These are phyloP conservation scores for Stenodera caucasica DNA, from an alignment of 2,888 invertebrate genomes.

Conservation along the genomic window DNA sequence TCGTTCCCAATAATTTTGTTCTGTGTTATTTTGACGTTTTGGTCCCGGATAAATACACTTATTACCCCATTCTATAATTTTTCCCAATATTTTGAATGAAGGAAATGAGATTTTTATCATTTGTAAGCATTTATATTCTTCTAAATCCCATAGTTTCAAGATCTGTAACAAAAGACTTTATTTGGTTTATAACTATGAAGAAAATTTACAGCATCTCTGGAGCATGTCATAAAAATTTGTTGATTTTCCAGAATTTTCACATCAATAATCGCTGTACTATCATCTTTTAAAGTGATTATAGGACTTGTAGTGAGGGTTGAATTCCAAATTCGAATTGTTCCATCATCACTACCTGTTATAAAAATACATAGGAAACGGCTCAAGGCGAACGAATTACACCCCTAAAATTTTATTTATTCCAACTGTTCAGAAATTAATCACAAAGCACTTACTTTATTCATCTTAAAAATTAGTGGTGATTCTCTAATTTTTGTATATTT, in stretches of 20 bases:
- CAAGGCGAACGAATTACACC: constrained; percentile 62
- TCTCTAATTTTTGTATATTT: constrained; percentile 57
- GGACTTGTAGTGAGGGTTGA: constrained; percentile 54
- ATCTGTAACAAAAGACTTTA: constrained; percentile 51
- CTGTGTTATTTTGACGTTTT: constrained; percentile 32
- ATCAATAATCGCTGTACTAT: constrained; percentile 58
- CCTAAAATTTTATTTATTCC: constrained; percentile 55
- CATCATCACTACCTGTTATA: constrained; percentile 62
- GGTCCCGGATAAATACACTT: constrained; percentile 62
- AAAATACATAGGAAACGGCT: constrained; percentile 58
- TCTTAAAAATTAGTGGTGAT: constrained; percentile 60
- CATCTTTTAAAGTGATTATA: constrained; percentile 49
- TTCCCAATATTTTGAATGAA: constrained; percentile 61
- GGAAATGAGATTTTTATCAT: constrained; percentile 62
- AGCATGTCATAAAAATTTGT: constrained; percentile 59
- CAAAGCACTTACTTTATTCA: constrained; percentile 56
- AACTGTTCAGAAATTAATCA: too few species aligned
- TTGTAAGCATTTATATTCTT: constrained; percentile 62
- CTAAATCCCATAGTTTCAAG: constrained; percentile 64
- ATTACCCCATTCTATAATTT: constrained; percentile 62
- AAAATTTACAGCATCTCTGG: constrained; percentile 59
- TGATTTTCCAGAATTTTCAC: constrained; percentile 58
- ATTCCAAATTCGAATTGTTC: constrained; percentile 63
- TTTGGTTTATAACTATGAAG: background rate
- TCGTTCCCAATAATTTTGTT: constrained; percentile 46